Percentiles rank a stretch among this genome's conserved stretches.
Conservation (phyloP, 2,888 invertebrate genomes). For the Tholera decimalis region DNA sequence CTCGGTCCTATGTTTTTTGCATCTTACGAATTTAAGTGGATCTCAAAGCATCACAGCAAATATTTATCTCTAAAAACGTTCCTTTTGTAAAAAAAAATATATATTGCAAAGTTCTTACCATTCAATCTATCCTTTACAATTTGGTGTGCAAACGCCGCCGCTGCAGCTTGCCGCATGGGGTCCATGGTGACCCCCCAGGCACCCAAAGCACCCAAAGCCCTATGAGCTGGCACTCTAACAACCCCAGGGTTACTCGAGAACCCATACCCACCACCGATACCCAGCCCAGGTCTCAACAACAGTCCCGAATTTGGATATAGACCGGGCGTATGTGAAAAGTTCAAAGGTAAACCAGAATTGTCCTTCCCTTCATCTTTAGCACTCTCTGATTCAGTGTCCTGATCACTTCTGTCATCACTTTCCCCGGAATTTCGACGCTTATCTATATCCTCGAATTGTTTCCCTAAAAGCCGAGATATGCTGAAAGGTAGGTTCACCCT, state of each 20-base stretch:
- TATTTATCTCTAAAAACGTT: too few species aligned
- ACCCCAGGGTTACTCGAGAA: slow-evolving; percentile 94
- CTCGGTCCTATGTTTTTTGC: too few species aligned
- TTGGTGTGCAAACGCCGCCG: slow-evolving; percentile 95
- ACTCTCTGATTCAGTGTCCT: slow-evolving; percentile 89
- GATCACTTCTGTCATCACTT: slow-evolving; percentile 89
- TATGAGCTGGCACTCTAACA: slow-evolving; percentile 95
- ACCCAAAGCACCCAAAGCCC: slow-evolving; percentile 90
- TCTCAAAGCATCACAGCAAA: too few species aligned
- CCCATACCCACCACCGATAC: slow-evolving; percentile 90
- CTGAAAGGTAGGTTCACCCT: slow-evolving; percentile 94
- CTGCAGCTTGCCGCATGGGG: slow-evolving; percentile 92
- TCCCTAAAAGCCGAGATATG: slow-evolving; percentile 95
- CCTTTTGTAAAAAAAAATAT: not conserved
- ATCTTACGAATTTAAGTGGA: too few species aligned
- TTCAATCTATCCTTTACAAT: slow-evolving; percentile 96
- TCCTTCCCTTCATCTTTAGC: slow-evolving; percentile 87
- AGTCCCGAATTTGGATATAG: slow-evolving; percentile 85
- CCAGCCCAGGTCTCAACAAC: slow-evolving; percentile 84
- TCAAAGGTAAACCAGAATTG: slow-evolving; percentile 79
- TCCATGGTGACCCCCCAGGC: slow-evolving; percentile 92
- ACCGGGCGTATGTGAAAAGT: slow-evolving; percentile 85
- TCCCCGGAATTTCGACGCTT: slow-evolving; percentile 88
- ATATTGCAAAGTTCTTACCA: slow-evolving; percentile 90
- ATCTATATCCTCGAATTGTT: slow-evolving; percentile 93